Conservation (phyloP, 1,140 invertebrate genomes). For the Neuroterus valhalla region DNA sequence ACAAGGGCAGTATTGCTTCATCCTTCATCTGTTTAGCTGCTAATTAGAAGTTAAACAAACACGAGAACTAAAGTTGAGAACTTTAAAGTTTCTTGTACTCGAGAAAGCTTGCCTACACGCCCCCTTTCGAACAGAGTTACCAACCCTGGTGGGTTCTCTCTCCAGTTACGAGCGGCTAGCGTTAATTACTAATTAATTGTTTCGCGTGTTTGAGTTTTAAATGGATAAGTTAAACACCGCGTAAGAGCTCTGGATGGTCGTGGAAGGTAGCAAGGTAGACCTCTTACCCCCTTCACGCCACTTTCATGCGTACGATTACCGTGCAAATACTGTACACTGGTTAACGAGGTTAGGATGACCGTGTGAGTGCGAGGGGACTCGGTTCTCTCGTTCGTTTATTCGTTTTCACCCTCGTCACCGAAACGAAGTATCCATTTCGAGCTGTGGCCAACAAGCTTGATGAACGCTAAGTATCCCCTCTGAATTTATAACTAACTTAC, state of each 20-base stretch:
- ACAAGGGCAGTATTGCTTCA: conserved; percentile 50
- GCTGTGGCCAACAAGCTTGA: conserved; percentile 43
- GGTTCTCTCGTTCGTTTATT: conserved; percentile 57
- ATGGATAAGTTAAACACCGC: conserved; percentile 71
- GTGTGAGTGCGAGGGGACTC: conserved; percentile 47
- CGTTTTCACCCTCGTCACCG: conserved; percentile 63
- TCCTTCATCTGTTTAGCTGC: conserved; percentile 71
- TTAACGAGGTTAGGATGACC: conserved; percentile 69
- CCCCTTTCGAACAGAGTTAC: conserved; percentile 49
- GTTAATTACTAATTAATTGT: conserved; percentile 74
- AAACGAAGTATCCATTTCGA: conserved; percentile 57
- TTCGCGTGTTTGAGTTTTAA: conserved; percentile 73
- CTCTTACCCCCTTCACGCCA: conserved; percentile 38
- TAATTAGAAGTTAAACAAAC: conserved; percentile 73
- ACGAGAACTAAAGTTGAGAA: conserved; percentile 70
- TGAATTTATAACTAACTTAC: conserved; percentile 20
- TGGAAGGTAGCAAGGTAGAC: conserved; percentile 41
- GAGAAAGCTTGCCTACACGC: conserved; percentile 48
- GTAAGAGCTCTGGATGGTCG: conserved; percentile 58
- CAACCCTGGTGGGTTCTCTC: conserved; percentile 49
- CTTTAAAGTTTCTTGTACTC: conserved; percentile 72
- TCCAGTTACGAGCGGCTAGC: conserved; percentile 57
- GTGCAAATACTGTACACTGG: conserved; percentile 61
- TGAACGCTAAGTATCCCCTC: conserved; percentile 41
- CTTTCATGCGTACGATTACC: conserved; percentile 56